Conservation (phyloP, 2,797 vertebrate species). For the Poeciliopsis paucimaculata region DNA sequence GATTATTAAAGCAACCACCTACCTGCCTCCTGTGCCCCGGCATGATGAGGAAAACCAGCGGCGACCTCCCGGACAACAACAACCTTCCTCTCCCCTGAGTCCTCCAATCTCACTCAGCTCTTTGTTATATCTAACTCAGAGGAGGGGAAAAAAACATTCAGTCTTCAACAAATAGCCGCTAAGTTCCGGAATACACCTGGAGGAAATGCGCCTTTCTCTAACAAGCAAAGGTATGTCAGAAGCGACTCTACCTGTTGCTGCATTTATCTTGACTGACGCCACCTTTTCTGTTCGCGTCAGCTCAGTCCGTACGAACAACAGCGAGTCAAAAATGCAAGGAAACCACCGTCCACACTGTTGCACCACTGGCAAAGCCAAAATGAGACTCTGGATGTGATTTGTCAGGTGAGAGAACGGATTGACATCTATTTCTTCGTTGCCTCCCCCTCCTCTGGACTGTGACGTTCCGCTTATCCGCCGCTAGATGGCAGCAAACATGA, state of each 20-base stretch:
- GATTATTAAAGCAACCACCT: constrained; percentile 36
- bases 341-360: background rate
- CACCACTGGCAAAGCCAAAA: background rate
- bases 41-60: constrained; percentile 62
- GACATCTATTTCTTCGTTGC: constrained; percentile 15
- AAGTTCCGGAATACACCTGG: constrained; percentile 64
- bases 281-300: background rate
- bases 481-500: constrained; percentile 61
- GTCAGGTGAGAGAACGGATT: constrained; percentile 60
- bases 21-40: constrained; percentile 73
- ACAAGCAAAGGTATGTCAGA: constrained; percentile 63
- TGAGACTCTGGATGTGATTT: constrained; percentile 8
- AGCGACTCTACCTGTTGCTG: constrained; percentile 79
- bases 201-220: constrained; percentile 37
- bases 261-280: constrained; percentile 15
- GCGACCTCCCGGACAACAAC: constrained; percentile 15
- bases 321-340: background rate
- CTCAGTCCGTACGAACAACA: background rate
- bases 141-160: background rate
- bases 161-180: constrained; percentile 8
- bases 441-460: constrained; percentile 17
- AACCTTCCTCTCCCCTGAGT: constrained; percentile 12
- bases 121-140: constrained; percentile 4
- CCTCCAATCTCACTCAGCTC: constrained; percentile 26
- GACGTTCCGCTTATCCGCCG: background rate